These are phyloP conservation scores for Drosophila pseudotalamancana DNA, from an alignment of 2,888 invertebrate genomes.

Conservation along the genomic window DNA sequence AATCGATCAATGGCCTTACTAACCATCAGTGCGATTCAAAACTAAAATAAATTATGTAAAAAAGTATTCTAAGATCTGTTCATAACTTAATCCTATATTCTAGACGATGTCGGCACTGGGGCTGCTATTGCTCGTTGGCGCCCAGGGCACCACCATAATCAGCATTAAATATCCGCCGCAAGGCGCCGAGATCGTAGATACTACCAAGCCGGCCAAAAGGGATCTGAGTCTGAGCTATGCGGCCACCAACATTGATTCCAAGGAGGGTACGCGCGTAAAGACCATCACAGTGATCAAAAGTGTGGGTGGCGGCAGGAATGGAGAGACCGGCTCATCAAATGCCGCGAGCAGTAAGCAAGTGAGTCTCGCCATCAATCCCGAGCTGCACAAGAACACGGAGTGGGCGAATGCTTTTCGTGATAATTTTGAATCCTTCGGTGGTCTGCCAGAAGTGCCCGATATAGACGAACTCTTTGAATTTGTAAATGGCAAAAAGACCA, in stretches of 20 bases:
- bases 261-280: slow-evolving; percentile 83
- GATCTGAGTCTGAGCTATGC: slow-evolving; percentile 84
- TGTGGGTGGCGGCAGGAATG: slow-evolving; percentile 70
- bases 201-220: slow-evolving; percentile 79
- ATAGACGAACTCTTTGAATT: slow-evolving; percentile 83
- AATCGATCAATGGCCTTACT: slow-evolving; percentile 61
- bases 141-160: slow-evolving; percentile 72
- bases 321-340: slow-evolving; percentile 32
- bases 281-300: slow-evolving; percentile 84
- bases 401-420: slow-evolving; percentile 83
- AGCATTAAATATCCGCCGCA: slow-evolving; percentile 72
- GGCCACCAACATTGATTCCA: slow-evolving; percentile 83
- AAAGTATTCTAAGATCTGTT: background rate
- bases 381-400: slow-evolving; percentile 79
- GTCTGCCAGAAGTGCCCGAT: slow-evolving; percentile 82
- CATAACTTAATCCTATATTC: slow-evolving; percentile 9
- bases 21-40: slow-evolving; percentile 45
- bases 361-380: slow-evolving; percentile 80
- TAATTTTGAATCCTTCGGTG: slow-evolving; percentile 82
- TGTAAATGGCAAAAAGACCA: slow-evolving; percentile 75
- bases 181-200: slow-evolving; percentile 2
- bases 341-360: slow-evolving; percentile 42
- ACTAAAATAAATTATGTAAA: background rate
- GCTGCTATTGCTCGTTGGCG: slow-evolving; percentile 66
- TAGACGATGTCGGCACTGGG: slow-evolving; percentile 61